Conservation (phyloP, 1,140 invertebrate species). For the Mactra quadrangularis region DNA sequence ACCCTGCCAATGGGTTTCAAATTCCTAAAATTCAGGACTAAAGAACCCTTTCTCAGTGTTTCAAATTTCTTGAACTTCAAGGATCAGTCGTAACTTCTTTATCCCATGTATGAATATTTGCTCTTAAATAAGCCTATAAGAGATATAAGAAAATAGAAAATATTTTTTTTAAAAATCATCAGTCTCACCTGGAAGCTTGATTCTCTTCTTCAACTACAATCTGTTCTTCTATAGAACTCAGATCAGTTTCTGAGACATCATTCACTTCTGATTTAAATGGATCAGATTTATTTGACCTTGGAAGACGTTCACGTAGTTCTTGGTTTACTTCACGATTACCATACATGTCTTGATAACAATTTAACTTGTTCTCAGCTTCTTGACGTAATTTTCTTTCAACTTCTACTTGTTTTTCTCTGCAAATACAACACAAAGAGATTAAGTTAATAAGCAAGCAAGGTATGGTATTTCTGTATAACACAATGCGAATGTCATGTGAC, state of each 20-base stretch:
- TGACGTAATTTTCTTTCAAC: slow-evolving; percentile 53
- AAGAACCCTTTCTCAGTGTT: no score
- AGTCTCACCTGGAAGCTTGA: slow-evolving; percentile 34
- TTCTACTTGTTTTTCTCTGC: slow-evolving; percentile 59
- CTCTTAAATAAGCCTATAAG: no score
- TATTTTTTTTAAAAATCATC: background rate
- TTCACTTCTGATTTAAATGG: slow-evolving; percentile 50
- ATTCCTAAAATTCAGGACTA: no score
- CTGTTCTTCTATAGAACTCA: slow-evolving; percentile 60
- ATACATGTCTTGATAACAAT: slow-evolving; percentile 61
- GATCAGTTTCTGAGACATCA: slow-evolving; percentile 39
- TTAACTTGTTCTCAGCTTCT: slow-evolving; percentile 56
- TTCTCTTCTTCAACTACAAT: slow-evolving; percentile 51
- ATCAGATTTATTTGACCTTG: slow-evolving; percentile 62
- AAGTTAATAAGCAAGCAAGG: background rate
- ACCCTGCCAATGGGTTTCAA: no score
- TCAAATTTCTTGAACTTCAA: no score
- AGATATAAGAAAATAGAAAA: no score
- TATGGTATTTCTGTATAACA: background rate
- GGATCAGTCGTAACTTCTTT: no score
- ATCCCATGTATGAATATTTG: no score
- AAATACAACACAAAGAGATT: background rate
- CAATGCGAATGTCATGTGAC: background rate
- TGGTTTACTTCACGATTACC: slow-evolving; percentile 54
- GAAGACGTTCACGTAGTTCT: slow-evolving; percentile 63